Conservation (phyloP, 2,113 vertebrate genomes). For the Channa maculata region DNA sequence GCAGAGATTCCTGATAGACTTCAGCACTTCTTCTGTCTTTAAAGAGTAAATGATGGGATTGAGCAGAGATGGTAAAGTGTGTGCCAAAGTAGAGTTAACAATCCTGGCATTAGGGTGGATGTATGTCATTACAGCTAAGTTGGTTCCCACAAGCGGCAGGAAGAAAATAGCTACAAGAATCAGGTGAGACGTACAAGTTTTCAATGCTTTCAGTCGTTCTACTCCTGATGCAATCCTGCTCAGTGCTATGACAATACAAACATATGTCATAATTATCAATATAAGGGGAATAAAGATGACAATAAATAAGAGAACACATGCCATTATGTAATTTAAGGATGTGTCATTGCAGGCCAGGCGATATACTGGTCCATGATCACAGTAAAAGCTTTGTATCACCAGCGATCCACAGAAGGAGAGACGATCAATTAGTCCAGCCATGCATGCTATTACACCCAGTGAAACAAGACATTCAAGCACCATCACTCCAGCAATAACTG, state of each 20-base stretch:
- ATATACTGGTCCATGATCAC: constrained; percentile 69
- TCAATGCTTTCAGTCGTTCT: constrained; percentile 65
- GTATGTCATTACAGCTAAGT: background rate
- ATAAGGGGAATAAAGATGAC: background rate
- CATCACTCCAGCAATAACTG: constrained; percentile 37
- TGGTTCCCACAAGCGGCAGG: constrained; percentile 1
- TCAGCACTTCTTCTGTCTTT: constrained; percentile 67
- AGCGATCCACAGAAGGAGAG: constrained; percentile 76
- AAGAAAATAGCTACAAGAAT: no score
- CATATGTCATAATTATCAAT: constrained; percentile 22
- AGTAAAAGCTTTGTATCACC: constrained; percentile 66
- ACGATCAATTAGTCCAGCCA: constrained; percentile 45
- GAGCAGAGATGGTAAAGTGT: constrained; percentile 60
- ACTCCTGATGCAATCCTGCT: constrained; percentile 43
- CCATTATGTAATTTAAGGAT: no score
- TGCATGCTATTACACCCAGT: background rate
- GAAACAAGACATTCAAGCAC: constrained; percentile 27
- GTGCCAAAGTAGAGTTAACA: constrained; percentile 53
- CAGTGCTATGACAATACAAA: constrained; percentile 49
- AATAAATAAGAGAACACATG: no score
- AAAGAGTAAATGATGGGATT: constrained; percentile 75
- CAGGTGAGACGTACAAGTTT: constrained; percentile 31
- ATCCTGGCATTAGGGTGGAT: constrained; percentile 66
- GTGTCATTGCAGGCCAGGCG: constrained; percentile 51
- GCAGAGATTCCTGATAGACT: no score